Evolutionary conservation across 2,797 vertebrate genomes (phyloP).

Genomic region (Urocyon cinereoargenteus): DNA sequence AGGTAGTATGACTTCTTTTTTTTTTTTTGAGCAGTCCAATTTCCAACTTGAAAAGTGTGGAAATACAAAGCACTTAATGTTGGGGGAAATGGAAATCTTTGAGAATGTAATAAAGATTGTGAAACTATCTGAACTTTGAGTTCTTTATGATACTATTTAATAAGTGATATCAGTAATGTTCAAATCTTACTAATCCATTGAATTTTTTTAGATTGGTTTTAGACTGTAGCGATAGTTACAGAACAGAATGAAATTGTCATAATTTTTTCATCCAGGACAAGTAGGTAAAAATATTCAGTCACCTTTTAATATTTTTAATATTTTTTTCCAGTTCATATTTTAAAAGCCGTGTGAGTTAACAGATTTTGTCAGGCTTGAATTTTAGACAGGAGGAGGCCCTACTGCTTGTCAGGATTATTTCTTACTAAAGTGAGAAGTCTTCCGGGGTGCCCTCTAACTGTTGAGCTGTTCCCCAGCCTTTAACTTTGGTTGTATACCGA

Average conservation of each 20-base stretch:
- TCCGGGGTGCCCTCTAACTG: neutral
- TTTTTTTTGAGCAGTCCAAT: neutral
- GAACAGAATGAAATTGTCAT: neutral
- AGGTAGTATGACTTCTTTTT: neutral
- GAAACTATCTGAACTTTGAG: neutral
- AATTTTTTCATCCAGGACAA: neutral
- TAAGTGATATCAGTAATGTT: neutral
- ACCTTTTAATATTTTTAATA: neutral
- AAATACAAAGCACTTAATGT: neutral
- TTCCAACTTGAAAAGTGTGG: neutral
- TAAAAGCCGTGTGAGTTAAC: neutral
- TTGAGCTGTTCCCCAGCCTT: constrained; percentile 68
- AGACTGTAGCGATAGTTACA: neutral
- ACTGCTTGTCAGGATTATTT: neutral
- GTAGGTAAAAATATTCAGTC: neutral
- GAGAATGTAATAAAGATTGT: neutral
- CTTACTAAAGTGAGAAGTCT: neutral
- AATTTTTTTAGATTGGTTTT: neutral
- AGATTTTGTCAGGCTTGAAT: neutral
- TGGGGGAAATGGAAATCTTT: neutral
- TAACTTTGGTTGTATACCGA: constrained; percentile 78
- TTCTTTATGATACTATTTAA: neutral
- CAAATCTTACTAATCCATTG: neutral
- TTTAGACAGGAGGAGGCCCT: neutral
- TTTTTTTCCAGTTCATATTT: neutral